Evolutionary conservation across 2,113 vertebrate genomes (phyloP), one percentile per base, ranked within the genome.

Genomic region (Labrus mixtus): DNA sequence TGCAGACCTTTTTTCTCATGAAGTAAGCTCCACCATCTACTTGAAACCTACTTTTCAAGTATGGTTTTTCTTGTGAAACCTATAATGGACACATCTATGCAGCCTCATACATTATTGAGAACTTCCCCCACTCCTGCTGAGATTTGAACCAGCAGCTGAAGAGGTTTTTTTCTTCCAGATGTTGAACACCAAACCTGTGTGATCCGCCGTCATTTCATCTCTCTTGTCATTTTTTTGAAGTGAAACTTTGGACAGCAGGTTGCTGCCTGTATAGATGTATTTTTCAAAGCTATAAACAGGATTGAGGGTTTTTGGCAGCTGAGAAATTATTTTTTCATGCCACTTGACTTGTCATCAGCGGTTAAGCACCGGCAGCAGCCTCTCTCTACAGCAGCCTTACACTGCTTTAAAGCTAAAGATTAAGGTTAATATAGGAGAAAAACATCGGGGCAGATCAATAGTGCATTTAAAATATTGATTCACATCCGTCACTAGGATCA

Each of bases 401-500:
- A 20, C 37, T 45, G 74, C 76, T 60, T n/a, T 54, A 19, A 58
- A 59, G 17, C 58, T 62, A 69, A 70, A 58, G 69, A 57, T 1
- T 22, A 19, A 20, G 46, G 6, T 74, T 33, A 19, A 69, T 43
- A 57, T 62, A 33, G 17, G 5, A 25, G 57, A 17, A n/a, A 16
- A n/a, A 22, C 16, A 19, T 19, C 64, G 41, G 20, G 57, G 39
- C 7, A 17, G 25, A 71, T 84, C 87, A 60, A 79, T 86, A 20
- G 57, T 60, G 72, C 72, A 77, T 57, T 82, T 74, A 83, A 86
- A 74, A 67, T 81, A 87, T 85, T n/a, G 83, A 90, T 83, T 76
- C 3, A 36, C 80, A 73, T 58, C 48, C 84, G 88, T 84, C 65
- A 63, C 50, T 79, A 68, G 66, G 74, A 85, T 85, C 60, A 74